Evolutionary conservation across 2,888 invertebrate species (phyloP).

Genomic region (Stenodera caucasica): DNA sequence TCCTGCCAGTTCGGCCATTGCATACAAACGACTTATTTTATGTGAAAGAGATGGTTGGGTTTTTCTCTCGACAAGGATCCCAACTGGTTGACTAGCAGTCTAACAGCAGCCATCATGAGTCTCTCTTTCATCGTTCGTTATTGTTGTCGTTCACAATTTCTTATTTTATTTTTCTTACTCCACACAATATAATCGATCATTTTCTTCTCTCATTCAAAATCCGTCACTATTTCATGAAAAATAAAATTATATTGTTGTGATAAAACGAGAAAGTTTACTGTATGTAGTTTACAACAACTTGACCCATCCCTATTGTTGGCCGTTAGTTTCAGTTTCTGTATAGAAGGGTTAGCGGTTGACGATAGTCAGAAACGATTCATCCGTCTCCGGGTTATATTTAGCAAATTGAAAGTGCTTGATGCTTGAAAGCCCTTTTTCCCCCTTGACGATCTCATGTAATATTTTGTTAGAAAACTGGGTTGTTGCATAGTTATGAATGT

Average conservation of each 20-base stretch:
- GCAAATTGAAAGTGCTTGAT: not conserved
- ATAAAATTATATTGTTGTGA: too few relatives aligned
- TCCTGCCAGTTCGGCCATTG: slow-evolving; percentile 38
- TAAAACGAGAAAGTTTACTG: not conserved
- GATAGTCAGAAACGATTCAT: not conserved
- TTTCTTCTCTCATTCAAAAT: too few relatives aligned
- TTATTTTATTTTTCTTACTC: not conserved
- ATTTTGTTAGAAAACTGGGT: not conserved
- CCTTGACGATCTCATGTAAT: not conserved
- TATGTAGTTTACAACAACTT: not conserved
- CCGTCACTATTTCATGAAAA: too few relatives aligned
- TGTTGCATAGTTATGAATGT: slow-evolving; percentile 4
- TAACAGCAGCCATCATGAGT: slow-evolving; percentile 3
- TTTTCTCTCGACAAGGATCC: slow-evolving; percentile 12
- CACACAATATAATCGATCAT: too few relatives aligned
- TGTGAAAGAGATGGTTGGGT: slow-evolving; percentile 23
- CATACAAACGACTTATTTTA: slow-evolving; percentile 45
- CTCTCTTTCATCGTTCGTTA: not conserved
- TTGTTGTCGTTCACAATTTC: not conserved
- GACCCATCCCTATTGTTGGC: not conserved
- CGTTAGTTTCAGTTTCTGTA: not conserved
- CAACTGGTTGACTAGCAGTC: not conserved
- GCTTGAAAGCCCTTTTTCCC: not conserved
- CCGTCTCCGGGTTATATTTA: not conserved
- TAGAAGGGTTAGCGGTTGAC: not conserved